Conservation (phyloP, 2,888 invertebrate genomes). For the Rhagophthalmus giganteus region DNA sequence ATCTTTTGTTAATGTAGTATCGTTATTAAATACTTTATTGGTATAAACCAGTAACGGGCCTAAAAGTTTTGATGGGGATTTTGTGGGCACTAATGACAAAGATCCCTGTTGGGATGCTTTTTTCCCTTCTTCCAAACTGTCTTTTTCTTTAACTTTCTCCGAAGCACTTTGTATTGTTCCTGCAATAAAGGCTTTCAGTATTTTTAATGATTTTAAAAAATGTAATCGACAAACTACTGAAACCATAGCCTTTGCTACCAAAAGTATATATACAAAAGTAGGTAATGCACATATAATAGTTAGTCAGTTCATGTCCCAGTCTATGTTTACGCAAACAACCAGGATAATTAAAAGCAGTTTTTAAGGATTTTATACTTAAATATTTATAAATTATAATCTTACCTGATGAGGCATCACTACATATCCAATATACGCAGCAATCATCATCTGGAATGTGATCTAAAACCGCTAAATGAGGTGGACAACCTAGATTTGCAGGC, state of each 20-base stretch:
- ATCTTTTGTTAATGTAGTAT: conserved; percentile 27
- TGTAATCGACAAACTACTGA: conserved; percentile 14
- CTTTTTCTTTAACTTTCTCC: conserved; percentile 36
- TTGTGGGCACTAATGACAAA: conserved; percentile 32
- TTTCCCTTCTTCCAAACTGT: conserved; percentile 28
- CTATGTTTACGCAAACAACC: conserved; percentile 17
- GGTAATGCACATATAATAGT: conserved; percentile 21
- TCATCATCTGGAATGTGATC: conserved; percentile 73
- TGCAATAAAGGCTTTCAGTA: conserved; percentile 40
- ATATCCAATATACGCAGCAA: conserved; percentile 83
- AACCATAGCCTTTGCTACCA: conserved; percentile 10
- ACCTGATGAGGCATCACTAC: conserved; percentile 47
- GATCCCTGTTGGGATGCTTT: conserved; percentile 25
- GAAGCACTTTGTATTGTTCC: conserved; percentile 38
- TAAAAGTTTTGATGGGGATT: conserved; percentile 47
- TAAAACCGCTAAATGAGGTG: conserved; percentile 67
- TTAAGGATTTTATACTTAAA: too few species aligned
- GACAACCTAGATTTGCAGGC: conserved; percentile 74
- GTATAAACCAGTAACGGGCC: conserved; percentile 51
- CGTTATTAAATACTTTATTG: conserved; percentile 38
- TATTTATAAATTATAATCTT: too few species aligned
- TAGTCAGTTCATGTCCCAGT: conserved; percentile 35
- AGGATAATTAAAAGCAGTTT: conserved; percentile 17
- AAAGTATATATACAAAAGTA: conserved; percentile 34
- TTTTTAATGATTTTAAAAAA: not conserved